phyloP scores from a whole-genome alignment of 2,113 vertebrate species.

The Furnarius figulus region DNA sequence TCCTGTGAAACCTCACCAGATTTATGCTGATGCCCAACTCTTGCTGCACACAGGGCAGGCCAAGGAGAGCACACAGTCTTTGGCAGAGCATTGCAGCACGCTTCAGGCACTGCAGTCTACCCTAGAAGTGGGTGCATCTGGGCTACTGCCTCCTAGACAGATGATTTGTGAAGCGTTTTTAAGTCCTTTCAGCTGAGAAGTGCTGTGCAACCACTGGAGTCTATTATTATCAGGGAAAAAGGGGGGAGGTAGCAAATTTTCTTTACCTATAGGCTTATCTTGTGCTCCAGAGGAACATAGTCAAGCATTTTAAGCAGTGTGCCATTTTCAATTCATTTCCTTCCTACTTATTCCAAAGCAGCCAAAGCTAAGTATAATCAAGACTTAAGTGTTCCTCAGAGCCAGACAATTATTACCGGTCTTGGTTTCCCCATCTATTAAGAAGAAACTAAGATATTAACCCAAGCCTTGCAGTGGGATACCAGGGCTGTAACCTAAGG shows the following conservation, averaged over 20 bases:
- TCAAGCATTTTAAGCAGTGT: neutral
- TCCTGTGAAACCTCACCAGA: neutral
- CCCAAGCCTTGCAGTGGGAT: neutral
- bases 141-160: slow-evolving; percentile 23
- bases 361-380: slow-evolving; percentile 48
- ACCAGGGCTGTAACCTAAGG: neutral
- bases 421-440: neutral
- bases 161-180: slow-evolving; percentile 28
- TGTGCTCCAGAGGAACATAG: slow-evolving; percentile 32
- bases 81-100: neutral
- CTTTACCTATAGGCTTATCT: slow-evolving; percentile 55
- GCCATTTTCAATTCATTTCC: slow-evolving; percentile 43
- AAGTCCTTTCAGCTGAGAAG: slow-evolving; percentile 35
- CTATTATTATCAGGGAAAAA: slow-evolving; percentile 38
- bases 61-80: accelerated
- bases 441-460: neutral
- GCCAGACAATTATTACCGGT: slow-evolving; percentile 17
- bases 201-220: neutral
- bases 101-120: neutral
- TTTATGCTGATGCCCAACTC: neutral
- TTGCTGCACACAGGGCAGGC: accelerated
- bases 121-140: neutral
- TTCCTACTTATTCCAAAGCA: slow-evolving; percentile 53
- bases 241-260: neutral
- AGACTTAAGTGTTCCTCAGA: slow-evolving; percentile 48